These are phyloP conservation scores for Drosophila ficusphila DNA, from an alignment of 1,140 invertebrate genomes.

Conservation along the genomic window DNA sequence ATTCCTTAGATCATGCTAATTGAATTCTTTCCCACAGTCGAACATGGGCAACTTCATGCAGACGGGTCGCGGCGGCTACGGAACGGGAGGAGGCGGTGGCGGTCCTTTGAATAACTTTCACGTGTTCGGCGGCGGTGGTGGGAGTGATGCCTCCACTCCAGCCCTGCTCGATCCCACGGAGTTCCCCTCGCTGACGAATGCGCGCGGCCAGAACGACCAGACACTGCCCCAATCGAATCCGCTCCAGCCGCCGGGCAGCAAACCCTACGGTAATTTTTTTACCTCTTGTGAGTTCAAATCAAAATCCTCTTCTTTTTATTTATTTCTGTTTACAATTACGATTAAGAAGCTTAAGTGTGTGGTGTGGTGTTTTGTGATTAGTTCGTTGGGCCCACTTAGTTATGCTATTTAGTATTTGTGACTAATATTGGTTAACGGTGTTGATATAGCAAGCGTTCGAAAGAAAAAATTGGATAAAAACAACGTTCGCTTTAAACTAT, in stretches of 20 bases:
- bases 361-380: conserved; percentile 7
- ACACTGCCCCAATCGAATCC: conserved; percentile 90
- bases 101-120: conserved; percentile 88
- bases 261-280: conserved; percentile 91
- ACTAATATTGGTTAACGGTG: conserved; percentile 26
- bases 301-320: conserved; percentile 75
- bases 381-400: background rate
- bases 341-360: conserved; percentile 31
- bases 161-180: conserved; percentile 94
- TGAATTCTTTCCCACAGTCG: conserved; percentile 53
- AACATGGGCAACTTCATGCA: conserved; percentile 84
- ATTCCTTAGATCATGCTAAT: conserved; percentile 2
- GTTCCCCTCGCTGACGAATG: conserved; percentile 94
- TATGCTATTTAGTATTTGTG: conserved; percentile 31
- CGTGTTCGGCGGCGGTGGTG: conserved; percentile 87
- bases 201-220: conserved; percentile 90
- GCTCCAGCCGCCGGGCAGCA: conserved; percentile 93
- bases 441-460: conserved; percentile 9
- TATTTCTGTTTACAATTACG: conserved; percentile 58
- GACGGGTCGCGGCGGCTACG: conserved; percentile 86
- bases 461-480: background rate
- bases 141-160: conserved; percentile 90
- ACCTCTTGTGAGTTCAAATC: conserved; percentile 84
- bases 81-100: conserved; percentile 85
- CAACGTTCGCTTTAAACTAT: too few species aligned